Evolutionary conservation across 2,888 invertebrate species (phyloP), one percentile per base, ranked within the genome.

Genomic region (Merodon equestris): DNA sequence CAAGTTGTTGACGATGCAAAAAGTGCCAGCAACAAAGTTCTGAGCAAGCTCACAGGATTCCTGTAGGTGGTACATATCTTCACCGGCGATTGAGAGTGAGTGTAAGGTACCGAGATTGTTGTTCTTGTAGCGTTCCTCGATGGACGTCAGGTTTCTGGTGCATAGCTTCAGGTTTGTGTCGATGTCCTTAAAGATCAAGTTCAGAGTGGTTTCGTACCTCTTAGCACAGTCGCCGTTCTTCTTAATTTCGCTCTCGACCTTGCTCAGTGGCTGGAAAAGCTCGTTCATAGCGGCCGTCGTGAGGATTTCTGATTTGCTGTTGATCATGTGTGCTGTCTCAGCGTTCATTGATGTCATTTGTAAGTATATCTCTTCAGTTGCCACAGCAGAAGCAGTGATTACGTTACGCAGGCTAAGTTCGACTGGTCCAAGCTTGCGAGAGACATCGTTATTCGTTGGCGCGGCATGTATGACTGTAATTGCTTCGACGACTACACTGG

Each of bases 1-100:
- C 17, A 79, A 45, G 51, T 79, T 79, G 27, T 68, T 74, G 9
- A 79, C 50, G 45, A 64, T 15, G 19, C 79, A 79, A 18, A 74
- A 79, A 10, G 50, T 74, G 27, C 79, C 79, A 0, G 64, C 27
- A 1, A 54, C 56, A 27, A 70, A 74, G 15, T 56, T 74, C 1
- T 42, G 0, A 0, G 27, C 27, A 14, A 79, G 47, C 5, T 64
- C 68, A 60, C 79, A 79, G 5, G 74, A 18, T 0, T 64, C 54
- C 45, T 63, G 54, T 1, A 79, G 19, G 50, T 19, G 53, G 14
- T 34, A 42, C 13, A 74, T 74, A 4, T 70, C 74, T 2, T 47
- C 54, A 17, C 48, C 50, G 13, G 60, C 50, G 1, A 17, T 64
- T 3, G 74, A 56, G 0, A 74, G 47, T 0, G 64, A 48, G 2